Evolutionary conservation across 2,888 invertebrate species (phyloP).

Genomic region (Limnephilus marmoratus): DNA sequence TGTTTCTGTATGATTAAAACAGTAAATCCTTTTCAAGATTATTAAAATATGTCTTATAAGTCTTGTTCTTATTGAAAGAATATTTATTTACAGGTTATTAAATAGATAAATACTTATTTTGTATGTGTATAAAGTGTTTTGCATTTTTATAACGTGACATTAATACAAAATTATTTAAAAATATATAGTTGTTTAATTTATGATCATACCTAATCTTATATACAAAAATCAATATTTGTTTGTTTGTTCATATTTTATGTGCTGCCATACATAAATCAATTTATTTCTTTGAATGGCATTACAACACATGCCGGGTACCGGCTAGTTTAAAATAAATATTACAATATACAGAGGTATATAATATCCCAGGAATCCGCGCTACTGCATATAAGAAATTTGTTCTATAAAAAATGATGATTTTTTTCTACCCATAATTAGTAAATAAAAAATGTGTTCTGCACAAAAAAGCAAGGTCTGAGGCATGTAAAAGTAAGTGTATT

Average conservation of each 20-base stretch:
- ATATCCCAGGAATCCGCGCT: too few relatives aligned
- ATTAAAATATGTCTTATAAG: neutral
- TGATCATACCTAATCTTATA: neutral
- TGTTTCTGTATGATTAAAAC: neutral
- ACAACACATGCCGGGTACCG: too few relatives aligned
- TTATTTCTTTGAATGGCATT: too few relatives aligned
- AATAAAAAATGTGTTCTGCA: too few relatives aligned
- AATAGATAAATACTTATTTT: constrained; percentile 27
- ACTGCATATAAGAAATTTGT: too few relatives aligned
- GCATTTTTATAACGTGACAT: constrained; percentile 60
- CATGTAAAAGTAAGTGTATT: too few relatives aligned
- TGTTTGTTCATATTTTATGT: too few relatives aligned
- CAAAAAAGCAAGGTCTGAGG: too few relatives aligned
- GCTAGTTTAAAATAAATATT: neutral
- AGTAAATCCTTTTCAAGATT: neutral
- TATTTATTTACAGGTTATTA: constrained; percentile 30
- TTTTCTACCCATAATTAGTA: too few relatives aligned
- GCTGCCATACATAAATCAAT: too few relatives aligned
- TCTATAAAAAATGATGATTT: too few relatives aligned
- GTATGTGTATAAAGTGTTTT: constrained; percentile 54
- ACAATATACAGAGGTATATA: neutral
- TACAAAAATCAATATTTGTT: too few relatives aligned
- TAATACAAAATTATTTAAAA: constrained; percentile 52
- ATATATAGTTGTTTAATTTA: constrained; percentile 31
- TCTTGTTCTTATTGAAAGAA: constrained; percentile 7